A percentile compares a stretch with the other conserved stretches of the same genome.
Conservation (phyloP, 2,113 vertebrate genomes). For the Edolisoma coerulescens region DNA sequence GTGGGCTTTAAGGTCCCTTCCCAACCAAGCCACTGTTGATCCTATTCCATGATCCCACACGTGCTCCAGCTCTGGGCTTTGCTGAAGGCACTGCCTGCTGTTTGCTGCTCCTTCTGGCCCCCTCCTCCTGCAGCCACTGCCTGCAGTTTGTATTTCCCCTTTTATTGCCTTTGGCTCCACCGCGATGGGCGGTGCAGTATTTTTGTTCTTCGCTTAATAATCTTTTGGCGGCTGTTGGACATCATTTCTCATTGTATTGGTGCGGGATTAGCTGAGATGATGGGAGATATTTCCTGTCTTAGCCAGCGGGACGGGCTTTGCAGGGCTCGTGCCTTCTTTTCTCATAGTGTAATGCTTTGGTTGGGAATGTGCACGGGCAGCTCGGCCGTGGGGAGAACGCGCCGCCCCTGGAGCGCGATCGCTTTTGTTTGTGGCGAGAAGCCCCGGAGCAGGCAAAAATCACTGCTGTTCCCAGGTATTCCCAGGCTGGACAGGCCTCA, state of each 20-base stretch:
- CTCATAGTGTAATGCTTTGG: conserved; percentile 66
- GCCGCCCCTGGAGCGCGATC: neutral
- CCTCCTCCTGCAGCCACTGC: conserved; percentile 22
- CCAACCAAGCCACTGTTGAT: neutral
- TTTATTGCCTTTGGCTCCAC: conserved; percentile 75
- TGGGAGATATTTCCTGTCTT: conserved; percentile 75
- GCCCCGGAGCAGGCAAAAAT: neutral
- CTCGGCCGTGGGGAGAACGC: neutral
- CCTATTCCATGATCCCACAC: neutral
- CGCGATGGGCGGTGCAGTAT: conserved; percentile 62
- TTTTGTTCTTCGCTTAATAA: conserved; percentile 74
- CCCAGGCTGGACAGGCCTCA: neutral
- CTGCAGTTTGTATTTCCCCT: conserved; percentile 47
- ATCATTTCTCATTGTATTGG: conserved; percentile 75
- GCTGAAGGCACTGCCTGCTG: neutral
- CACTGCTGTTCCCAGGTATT: neutral
- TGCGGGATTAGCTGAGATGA: conserved; percentile 71
- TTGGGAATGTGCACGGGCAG: conserved; percentile 65
- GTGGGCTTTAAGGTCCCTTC: neutral
- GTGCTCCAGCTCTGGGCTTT: neutral
- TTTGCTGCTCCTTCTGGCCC: neutral
- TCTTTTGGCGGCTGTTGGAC: conserved; percentile 60
- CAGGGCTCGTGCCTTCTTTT: conserved; percentile 65
- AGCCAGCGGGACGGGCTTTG: conserved; percentile 71
- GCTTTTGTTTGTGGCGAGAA: neutral